Evolutionary conservation across 2,888 invertebrate genomes (phyloP).

Genomic region (Hedychridium roseum): DNA sequence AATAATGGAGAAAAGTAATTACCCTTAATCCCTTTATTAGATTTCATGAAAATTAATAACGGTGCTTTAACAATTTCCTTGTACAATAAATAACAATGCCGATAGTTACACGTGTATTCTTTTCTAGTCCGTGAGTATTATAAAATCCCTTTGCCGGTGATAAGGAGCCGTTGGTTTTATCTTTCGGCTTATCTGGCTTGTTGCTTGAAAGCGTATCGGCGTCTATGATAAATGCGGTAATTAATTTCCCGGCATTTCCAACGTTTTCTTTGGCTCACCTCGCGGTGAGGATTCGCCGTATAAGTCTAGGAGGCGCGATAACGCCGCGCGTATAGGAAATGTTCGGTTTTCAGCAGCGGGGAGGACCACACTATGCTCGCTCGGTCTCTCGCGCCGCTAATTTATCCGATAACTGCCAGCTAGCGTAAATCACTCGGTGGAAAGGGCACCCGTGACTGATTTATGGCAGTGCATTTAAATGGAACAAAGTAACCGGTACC

Average conservation of each 20-base stretch:
- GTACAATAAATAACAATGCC: too few species aligned
- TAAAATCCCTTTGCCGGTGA: too few species aligned
- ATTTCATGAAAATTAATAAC: too few species aligned
- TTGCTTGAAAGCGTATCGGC: neutral
- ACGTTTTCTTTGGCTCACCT: neutral
- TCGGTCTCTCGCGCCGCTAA: constrained; percentile 23
- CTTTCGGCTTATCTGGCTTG: too few species aligned
- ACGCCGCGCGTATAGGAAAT: too few species aligned
- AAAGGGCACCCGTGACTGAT: constrained; percentile 31
- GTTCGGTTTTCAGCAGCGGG: too few species aligned
- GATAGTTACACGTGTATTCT: too few species aligned
- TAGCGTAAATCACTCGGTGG: constrained; percentile 28
- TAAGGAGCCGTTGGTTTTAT: too few species aligned
- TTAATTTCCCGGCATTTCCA: neutral
- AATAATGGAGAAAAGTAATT: too few species aligned
- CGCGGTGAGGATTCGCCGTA: neutral
- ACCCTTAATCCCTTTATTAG: too few species aligned
- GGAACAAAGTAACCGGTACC: constrained; percentile 30
- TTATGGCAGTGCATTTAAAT: constrained; percentile 32
- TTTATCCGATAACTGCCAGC: constrained; percentile 35
- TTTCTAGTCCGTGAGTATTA: too few species aligned
- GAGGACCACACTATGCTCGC: neutral
- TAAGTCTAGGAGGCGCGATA: neutral
- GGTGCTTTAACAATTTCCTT: too few species aligned
- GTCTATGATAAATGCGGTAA: neutral